Percentiles rank a stretch among this genome's conserved stretches.
Conservation (phyloP, 2,888 invertebrate species). For the Lasioglossum oenotherae region DNA sequence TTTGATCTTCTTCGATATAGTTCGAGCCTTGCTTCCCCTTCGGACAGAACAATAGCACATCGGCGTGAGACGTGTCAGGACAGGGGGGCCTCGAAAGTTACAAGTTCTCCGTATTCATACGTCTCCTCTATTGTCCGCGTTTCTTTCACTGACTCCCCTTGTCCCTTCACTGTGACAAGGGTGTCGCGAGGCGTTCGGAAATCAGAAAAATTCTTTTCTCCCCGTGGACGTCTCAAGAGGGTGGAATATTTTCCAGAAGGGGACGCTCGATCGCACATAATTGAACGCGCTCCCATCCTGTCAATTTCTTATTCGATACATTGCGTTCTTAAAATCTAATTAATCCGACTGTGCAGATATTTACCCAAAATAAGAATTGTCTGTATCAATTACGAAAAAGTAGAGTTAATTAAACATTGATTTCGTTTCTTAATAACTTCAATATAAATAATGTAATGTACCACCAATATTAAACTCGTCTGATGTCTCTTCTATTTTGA, state of each 20-base stretch:
- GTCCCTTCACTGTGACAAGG: neutral
- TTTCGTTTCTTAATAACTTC: too few relatives aligned
- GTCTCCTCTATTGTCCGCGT: conserved; percentile 36
- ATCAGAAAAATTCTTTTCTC: conserved; percentile 2
- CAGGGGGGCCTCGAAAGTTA: conserved; percentile 21
- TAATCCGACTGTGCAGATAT: too few relatives aligned
- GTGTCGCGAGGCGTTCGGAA: conserved; percentile 14
- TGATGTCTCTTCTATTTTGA: too few relatives aligned
- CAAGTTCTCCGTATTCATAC: conserved; percentile 56
- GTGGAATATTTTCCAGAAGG: conserved; percentile 6
- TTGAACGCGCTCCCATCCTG: neutral
- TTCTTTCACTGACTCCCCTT: conserved; percentile 36
- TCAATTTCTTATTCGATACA: neutral
- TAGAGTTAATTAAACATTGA: too few relatives aligned
- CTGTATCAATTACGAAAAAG: too few relatives aligned
- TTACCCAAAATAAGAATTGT: too few relatives aligned
- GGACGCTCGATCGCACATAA: conserved; percentile 10
- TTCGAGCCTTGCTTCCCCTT: neutral
- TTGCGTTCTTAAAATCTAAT: too few relatives aligned
- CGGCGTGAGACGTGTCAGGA: conserved; percentile 27
- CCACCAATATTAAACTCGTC: too few relatives aligned
- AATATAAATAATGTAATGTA: too few relatives aligned
- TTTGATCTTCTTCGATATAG: conserved; percentile 24
- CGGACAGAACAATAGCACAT: conserved; percentile 25
- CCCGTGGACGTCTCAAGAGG: neutral